Base-by-base conservation (phyloP, 2,113 vertebrate genomes). In the Corvus cornix region DNA sequence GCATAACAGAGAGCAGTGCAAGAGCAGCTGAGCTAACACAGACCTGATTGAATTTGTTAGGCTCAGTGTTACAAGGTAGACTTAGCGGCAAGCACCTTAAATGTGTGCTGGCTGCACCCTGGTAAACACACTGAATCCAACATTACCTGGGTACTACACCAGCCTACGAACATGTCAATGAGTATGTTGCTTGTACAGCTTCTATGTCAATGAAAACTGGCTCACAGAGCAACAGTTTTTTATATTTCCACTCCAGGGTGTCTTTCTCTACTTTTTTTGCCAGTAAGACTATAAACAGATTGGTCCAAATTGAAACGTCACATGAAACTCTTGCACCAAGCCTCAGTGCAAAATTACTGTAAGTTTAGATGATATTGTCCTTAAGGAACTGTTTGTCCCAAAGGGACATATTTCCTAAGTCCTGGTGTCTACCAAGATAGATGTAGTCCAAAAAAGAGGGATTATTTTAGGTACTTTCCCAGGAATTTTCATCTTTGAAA, bases 91-190 rank as follows among this genome's bases (percentile, higher is more conserved):
- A 2, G 23, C 20, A 20, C 18, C 16, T 91, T 63, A 59, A 75
- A 35, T 30, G 11, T 0, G 0, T 1, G 0, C 20, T 69, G 58
- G 24, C 26, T 76, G 9, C 53, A 60, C 13, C 19, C 68, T 59
- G 30, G 51, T 16, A 81, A 84, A 60, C 35, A 19, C 53, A 7
- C 11, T 33, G 51, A 70, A 51, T 46, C 58, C 16, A 3, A 14
- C 51, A 24, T 51, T 78, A 19, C 28, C 30, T 78, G 64, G 30
- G 9, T 68, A 46, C 35, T 70, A 18, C 55, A 58, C 5, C n/a
- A 63, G 55, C 14, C 13, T 94, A 16, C 51, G 51, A 15, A 5
- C 16, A 24, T 27, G 16, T 37, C 59, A 67, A 39, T 21, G 16
- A 74, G 10, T 22, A 27, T 6, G 2, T 24, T 66, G 28, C 37